Evolutionary conservation across 2,797 vertebrate genomes (phyloP), one percentile per base, ranked within the genome.

Genomic region (Spea hammondii): DNA sequence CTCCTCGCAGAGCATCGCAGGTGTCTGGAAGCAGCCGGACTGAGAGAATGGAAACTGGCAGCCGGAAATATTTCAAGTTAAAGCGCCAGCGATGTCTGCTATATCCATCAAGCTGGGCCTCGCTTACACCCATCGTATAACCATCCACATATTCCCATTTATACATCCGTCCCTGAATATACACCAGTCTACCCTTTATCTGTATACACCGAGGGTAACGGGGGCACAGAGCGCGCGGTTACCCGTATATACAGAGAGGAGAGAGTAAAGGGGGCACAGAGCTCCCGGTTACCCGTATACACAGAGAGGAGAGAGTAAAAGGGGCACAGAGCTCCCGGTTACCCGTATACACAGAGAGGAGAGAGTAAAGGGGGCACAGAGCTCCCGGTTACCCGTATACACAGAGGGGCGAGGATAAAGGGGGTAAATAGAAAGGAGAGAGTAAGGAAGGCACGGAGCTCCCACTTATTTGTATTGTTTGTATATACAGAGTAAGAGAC

Each of bases 21-120:
- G 79, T 81, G 79, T 68, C 79, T 81, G 79, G 74, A 81, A 13
- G 69, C 32, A 6, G 60, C 14, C 10, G 48, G 17, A 47, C 74
- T 81, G 68, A 81, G 79, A 72, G 74, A 81, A 81, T 81, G 79
- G 79, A 81, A 81, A 76, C 68, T 81, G 79, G 79, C 79, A 13
- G 69, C 69, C 60, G 51, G 57, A 76, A 81, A 76, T 81, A 81
- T 81, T 81, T 81, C 69, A 66, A 76, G 79, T 67, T 14, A 76
- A 81, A 72, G 67, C 72, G 79, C 79, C 79, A 81, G 62, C 17
- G 12, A n/a, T 13, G 50, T 76, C 74, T 81, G 79, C 45, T 76
- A 81, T 66, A 76, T 67, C 51, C 74, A 81, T 81, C 9, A 13
- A 72, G n/a, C 48, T 6, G n/a, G 45, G 5, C 62, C 70, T 32